These are phyloP conservation scores for Drosophila suboccidentalis DNA, from an alignment of 2,888 invertebrate species.

Conservation along the genomic window DNA sequence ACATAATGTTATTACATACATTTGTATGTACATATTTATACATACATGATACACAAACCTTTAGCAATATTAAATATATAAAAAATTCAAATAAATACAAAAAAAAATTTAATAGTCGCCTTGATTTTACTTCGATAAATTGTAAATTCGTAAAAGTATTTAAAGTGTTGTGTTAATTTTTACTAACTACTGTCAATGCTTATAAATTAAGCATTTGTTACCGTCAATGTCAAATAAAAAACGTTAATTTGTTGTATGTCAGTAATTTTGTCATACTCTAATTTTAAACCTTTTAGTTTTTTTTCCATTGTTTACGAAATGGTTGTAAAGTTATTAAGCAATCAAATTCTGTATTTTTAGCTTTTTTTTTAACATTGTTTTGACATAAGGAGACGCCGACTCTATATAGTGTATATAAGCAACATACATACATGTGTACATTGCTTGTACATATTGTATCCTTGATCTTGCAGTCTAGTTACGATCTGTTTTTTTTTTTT, in stretches of 20 bases:
- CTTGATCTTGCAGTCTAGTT: background rate
- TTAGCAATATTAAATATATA: background rate
- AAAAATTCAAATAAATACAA: background rate
- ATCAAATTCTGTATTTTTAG: background rate
- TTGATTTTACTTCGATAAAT: background rate
- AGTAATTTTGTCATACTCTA: background rate
- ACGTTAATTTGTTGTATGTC: background rate
- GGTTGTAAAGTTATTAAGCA: background rate
- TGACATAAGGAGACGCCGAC: background rate
- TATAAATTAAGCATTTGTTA: background rate
- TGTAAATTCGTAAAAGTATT: background rate
- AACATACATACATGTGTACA: no score
- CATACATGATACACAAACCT: background rate
- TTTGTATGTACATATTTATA: background rate
- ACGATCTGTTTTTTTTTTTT: no score
- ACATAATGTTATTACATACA: constrained; percentile 7
- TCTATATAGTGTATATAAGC: background rate
- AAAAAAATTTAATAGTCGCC: background rate
- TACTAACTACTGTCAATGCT: constrained; percentile 1
- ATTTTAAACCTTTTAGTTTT: background rate
- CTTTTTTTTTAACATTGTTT: background rate
- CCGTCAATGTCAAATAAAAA: background rate
- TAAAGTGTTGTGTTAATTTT: background rate
- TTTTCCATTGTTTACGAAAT: no score
- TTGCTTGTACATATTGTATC: background rate